A percentile compares a stretch with the other conserved stretches of the same genome.
These are phyloP conservation scores for Camptogramma bilineatum DNA, from an alignment of 2,888 invertebrate species.

Conservation along the genomic window DNA sequence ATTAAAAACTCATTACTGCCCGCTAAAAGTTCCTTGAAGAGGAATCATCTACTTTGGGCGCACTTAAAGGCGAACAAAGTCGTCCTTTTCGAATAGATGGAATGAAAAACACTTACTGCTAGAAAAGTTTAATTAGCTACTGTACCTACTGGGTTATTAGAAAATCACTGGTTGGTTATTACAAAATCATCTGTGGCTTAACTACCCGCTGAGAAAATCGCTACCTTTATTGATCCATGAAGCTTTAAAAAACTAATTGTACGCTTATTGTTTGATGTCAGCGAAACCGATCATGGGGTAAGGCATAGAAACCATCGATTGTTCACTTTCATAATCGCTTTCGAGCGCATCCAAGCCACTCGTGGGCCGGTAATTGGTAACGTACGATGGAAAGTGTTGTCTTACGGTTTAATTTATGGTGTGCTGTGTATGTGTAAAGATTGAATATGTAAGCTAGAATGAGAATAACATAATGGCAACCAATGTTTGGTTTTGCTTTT, in stretches of 20 bases:
- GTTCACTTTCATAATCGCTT: conserved; percentile 35
- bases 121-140: background rate
- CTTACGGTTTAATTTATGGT: conserved; percentile 19
- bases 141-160: background rate
- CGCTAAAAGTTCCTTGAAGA: too few relatives aligned
- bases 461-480: too few relatives aligned
- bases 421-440: background rate
- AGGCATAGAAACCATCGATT: conserved; percentile 17
- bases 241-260: conserved; percentile 30
- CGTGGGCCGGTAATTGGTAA: conserved; percentile 24
- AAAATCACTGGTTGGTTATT: background rate
- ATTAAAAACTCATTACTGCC: too few relatives aligned
- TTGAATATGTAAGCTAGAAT: too few relatives aligned
- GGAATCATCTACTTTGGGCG: too few relatives aligned
- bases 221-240: conserved; percentile 23
- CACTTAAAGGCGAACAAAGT: too few relatives aligned
- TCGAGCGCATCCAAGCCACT: conserved; percentile 29
- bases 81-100: too few relatives aligned
- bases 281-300: conserved; percentile 33
- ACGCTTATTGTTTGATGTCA: conserved; percentile 22
- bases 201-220: conserved; percentile 24
- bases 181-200: background rate
- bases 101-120: background rate
- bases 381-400: conserved; percentile 30
- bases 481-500: too few relatives aligned